These are phyloP conservation scores for Ephydatia muelleri DNA, from an alignment of 37 sponge, comb jelly and placozoan genomes.

Conservation along the genomic window DNA sequence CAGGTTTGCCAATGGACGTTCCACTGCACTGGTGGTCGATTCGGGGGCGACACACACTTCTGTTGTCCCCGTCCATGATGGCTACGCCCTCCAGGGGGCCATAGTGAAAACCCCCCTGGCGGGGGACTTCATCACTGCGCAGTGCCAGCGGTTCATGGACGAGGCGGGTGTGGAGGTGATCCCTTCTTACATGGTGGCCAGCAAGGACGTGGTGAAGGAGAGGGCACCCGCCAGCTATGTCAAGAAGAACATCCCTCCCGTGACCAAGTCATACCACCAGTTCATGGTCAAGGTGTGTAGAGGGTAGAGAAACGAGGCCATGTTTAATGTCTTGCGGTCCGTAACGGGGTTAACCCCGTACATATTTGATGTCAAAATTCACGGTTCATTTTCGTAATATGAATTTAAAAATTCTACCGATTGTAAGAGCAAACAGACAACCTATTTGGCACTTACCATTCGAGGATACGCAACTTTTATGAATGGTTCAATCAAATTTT, in stretches of 20 bases:
- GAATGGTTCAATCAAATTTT: too few relatives aligned
- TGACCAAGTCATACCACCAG: slow-evolving; percentile 75
- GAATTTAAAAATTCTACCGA: too few relatives aligned
- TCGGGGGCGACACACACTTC: slow-evolving; percentile 92
- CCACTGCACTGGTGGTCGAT: slow-evolving; percentile 92
- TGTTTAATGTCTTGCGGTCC: too few relatives aligned
- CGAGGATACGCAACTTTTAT: too few relatives aligned
- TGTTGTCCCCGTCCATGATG: slow-evolving; percentile 95
- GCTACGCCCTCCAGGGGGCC: slow-evolving; percentile 87
- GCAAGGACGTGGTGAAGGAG: slow-evolving; percentile 86
- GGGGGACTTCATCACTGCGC: slow-evolving; percentile 88
- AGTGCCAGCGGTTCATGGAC: slow-evolving; percentile 72
- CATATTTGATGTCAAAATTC: too few relatives aligned
- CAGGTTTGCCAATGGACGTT: slow-evolving; percentile 97
- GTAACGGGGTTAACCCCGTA: too few relatives aligned
- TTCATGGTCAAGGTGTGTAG: slow-evolving; percentile 75
- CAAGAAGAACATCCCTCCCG: slow-evolving; percentile 68
- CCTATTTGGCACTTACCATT: too few relatives aligned
- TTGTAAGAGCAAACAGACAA: too few relatives aligned
- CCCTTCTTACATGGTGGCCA: slow-evolving; percentile 83
- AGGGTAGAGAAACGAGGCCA: neutral
- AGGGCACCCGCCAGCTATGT: slow-evolving; percentile 64
- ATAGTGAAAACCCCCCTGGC: slow-evolving; percentile 85
- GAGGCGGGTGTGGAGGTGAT: slow-evolving; percentile 79
- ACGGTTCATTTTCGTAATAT: too few relatives aligned